Evolutionary conservation across 2,113 vertebrate genomes (phyloP).

Genomic region (Anoura caudifer): DNA sequence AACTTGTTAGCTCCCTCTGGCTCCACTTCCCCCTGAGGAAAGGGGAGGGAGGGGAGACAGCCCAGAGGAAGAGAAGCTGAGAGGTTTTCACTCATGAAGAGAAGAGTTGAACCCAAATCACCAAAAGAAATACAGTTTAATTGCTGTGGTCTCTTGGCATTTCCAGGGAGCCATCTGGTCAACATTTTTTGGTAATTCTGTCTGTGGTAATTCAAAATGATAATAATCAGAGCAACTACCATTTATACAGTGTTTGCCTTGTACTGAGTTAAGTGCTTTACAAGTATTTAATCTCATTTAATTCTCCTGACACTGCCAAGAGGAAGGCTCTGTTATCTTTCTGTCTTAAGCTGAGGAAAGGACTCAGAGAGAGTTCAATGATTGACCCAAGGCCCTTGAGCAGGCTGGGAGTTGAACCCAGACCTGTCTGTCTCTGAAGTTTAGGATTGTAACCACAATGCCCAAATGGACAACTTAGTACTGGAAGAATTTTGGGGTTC

Average conservation of each 20-base stretch:
- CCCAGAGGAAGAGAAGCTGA: background rate
- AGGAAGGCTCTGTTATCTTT: background rate
- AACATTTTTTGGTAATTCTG: conserved; percentile 38
- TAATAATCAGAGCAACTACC: background rate
- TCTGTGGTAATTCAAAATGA: conserved; percentile 37
- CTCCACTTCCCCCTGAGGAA: background rate
- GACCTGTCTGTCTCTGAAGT: background rate
- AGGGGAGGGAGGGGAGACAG: background rate
- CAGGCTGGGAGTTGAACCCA: background rate
- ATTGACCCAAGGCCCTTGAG: background rate
- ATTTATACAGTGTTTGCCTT: conserved; percentile 38
- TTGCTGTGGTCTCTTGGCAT: conserved; percentile 14
- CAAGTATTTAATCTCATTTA: conserved; percentile 57
- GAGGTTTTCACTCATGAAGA: background rate
- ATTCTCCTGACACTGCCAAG: conserved; percentile 16
- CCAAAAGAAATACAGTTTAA: background rate
- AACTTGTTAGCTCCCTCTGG: background rate
- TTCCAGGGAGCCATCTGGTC: conserved; percentile 58
- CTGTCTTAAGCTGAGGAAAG: conserved; percentile 21
- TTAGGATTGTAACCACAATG: background rate
- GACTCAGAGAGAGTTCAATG: background rate
- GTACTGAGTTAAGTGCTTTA: conserved; percentile 52
- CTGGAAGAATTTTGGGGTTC: background rate
- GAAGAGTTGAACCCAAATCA: background rate
- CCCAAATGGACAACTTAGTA: background rate